Conservation (phyloP, 2,888 invertebrate species). For the Apodemia zela region DNA sequence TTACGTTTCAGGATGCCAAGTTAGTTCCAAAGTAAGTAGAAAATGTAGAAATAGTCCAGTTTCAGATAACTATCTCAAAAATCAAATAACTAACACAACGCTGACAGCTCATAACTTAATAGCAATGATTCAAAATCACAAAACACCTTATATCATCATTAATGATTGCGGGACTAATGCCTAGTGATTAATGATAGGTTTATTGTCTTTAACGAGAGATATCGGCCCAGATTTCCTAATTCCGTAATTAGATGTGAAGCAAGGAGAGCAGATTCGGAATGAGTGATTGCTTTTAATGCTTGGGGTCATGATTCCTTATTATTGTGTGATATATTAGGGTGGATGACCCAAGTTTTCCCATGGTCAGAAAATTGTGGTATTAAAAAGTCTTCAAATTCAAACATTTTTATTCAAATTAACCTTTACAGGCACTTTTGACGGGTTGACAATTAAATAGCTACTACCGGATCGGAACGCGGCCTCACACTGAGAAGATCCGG, state of each 20-base stretch:
- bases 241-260: constrained; percentile 66
- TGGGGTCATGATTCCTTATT: constrained; percentile 26
- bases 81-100: background rate
- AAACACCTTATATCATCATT: constrained; percentile 72
- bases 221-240: constrained; percentile 75
- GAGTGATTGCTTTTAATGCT: constrained; percentile 42
- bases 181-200: constrained; percentile 72
- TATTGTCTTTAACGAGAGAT: constrained; percentile 70
- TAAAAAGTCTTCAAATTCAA: no score
- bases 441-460: no score
- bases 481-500: no score
- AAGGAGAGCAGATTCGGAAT: constrained; percentile 45
- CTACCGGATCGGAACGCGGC: no score
- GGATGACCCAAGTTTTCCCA: background rate
- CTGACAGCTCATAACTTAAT: constrained; percentile 33
- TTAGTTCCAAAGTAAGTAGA: no score
- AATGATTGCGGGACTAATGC: constrained; percentile 67
- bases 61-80: no score
- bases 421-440: no score
- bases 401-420: no score
- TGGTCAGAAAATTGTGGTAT: background rate
- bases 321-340: constrained; percentile 15
- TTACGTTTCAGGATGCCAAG: no score
- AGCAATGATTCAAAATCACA: constrained; percentile 46
- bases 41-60: no score